These are phyloP conservation scores for Drosophila biarmipes DNA, from an alignment of 1,140 invertebrate genomes.

Conservation along the genomic window DNA sequence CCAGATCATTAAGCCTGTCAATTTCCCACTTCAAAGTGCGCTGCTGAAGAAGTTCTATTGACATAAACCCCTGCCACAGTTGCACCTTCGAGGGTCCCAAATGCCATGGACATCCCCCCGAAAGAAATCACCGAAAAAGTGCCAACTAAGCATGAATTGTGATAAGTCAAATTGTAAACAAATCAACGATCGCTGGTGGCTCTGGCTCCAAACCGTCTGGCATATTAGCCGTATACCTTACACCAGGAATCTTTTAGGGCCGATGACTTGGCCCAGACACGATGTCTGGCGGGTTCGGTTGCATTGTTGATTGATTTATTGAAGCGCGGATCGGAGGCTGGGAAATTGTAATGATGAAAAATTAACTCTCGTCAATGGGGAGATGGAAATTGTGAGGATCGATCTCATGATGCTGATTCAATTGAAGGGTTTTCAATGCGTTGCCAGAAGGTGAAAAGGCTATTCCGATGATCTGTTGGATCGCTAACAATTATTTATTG, in stretches of 20 bases:
- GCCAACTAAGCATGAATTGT: slow-evolving; percentile 83
- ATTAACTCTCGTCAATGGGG: slow-evolving; percentile 74
- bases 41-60: slow-evolving; percentile 82
- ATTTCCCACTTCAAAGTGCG: slow-evolving; percentile 69
- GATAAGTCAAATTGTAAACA: slow-evolving; percentile 76
- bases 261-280: slow-evolving; percentile 56
- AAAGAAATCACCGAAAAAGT: slow-evolving; percentile 40
- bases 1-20: slow-evolving; percentile 74
- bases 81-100: slow-evolving; percentile 10
- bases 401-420: slow-evolving; percentile 32
- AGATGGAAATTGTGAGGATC: slow-evolving; percentile 39
- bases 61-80: slow-evolving; percentile 54
- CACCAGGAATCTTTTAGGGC: slow-evolving; percentile 53
- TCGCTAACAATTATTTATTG: slow-evolving; percentile 76
- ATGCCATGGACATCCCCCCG: slow-evolving; percentile 7
- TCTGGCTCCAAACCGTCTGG: slow-evolving; percentile 81
- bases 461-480: slow-evolving; percentile 27
- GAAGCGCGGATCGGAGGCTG: slow-evolving; percentile 44
- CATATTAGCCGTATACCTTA: slow-evolving; percentile 70
- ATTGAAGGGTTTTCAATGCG: slow-evolving; percentile 50
- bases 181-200: slow-evolving; percentile 63
- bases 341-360: slow-evolving; percentile 82
- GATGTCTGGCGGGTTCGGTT: slow-evolving; percentile 52
- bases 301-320: slow-evolving; percentile 82
- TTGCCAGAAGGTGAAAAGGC: slow-evolving; percentile 32